phyloP scores from a whole-genome alignment of 2,797 vertebrate species.

The Dryobates pubescens region DNA sequence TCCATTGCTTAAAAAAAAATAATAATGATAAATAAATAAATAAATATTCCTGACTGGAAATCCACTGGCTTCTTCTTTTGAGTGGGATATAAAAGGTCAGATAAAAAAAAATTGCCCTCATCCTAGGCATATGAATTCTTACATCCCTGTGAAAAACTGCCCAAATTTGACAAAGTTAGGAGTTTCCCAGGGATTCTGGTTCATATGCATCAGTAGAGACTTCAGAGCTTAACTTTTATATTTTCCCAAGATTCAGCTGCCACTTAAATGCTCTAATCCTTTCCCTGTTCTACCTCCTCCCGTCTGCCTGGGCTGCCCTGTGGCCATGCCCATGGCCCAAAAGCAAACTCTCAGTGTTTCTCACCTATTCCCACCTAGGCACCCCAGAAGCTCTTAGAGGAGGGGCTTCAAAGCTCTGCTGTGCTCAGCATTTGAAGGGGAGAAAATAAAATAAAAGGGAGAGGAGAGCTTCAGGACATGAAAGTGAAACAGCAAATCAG shows the following conservation, averaged over 20 bases:
- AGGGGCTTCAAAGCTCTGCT: conserved; percentile 11
- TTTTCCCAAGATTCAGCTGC: conserved; percentile 60
- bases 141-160: conserved; percentile 35
- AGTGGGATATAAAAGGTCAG: conserved; percentile 25
- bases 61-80: neutral
- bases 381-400: neutral
- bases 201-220: conserved; percentile 60
- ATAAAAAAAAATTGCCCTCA: neutral
- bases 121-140: neutral
- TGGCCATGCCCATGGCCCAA: conserved; percentile 46
- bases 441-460: conserved; percentile 12
- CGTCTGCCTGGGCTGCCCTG: conserved; percentile 33
- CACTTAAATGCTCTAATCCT: conserved; percentile 39
- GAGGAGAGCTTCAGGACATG: neutral
- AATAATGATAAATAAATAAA: neutral
- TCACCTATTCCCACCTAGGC: conserved; percentile 6
- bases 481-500: neutral
- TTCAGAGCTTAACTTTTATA: conserved; percentile 59
- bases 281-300: conserved; percentile 3
- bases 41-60: neutral
- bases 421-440: neutral
- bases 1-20: neutral
- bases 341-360: neutral
- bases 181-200: conserved; percentile 56
- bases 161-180: conserved; percentile 58